Conservation (phyloP, 2,888 invertebrate species). For the Temnothorax unifasciatus region DNA sequence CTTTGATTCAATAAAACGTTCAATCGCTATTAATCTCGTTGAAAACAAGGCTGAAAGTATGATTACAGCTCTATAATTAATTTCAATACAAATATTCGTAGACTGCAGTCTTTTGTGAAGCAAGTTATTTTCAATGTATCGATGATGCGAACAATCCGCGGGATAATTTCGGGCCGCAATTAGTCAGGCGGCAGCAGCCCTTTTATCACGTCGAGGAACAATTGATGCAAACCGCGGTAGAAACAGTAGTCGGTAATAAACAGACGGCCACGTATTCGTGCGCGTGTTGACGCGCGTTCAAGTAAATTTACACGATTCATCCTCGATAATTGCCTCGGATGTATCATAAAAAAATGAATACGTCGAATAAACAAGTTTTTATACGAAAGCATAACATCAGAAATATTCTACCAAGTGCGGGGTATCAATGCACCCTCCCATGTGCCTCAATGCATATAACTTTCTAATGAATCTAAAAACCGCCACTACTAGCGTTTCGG, state of each 20-base stretch:
- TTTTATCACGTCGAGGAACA: conserved; percentile 62
- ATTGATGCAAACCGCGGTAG: conserved; percentile 56
- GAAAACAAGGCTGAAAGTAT: not conserved
- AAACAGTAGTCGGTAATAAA: conserved; percentile 66
- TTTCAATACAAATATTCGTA: conserved; percentile 14
- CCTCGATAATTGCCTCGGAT: conserved; percentile 39
- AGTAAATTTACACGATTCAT: conserved; percentile 46
- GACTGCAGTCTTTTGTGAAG: conserved; percentile 7
- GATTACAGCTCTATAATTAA: conserved; percentile 19
- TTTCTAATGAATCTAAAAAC: not conserved
- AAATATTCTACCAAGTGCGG: not conserved
- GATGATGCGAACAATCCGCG: conserved; percentile 53
- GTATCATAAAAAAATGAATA: conserved; percentile 36
- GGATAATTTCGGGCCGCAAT: conserved; percentile 68
- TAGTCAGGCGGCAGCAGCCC: conserved; percentile 63
- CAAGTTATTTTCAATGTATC: conserved; percentile 39
- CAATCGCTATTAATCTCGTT: not conserved
- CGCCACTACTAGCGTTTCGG: not conserved
- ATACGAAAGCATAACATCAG: not conserved
- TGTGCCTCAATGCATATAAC: not conserved
- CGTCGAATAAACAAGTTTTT: conserved; percentile 27
- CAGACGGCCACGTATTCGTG: conserved; percentile 2
- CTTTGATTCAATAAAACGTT: not conserved
- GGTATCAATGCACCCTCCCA: not conserved
- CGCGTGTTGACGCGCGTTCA: conserved; percentile 17